Evolutionary conservation across 2,797 vertebrate genomes (phyloP), one percentile per base, ranked within the genome.

Genomic region (Sebastolobus alascanus): DNA sequence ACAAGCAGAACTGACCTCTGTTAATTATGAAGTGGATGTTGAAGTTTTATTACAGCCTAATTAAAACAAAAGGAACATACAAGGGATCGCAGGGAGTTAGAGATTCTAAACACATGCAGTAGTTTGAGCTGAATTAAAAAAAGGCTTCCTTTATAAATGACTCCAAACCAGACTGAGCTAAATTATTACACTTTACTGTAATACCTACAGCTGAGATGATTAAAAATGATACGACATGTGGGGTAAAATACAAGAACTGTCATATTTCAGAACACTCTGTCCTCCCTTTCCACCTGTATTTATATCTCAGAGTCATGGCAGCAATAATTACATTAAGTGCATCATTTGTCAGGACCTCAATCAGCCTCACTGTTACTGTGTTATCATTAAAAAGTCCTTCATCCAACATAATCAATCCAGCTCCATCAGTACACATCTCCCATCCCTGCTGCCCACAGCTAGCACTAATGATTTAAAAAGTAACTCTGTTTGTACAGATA

Each of bases 371-470:
- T 13, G 29, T 29, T n/a, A 27, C 5, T 27, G 8, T 40, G 77
- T 89, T 86, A 86, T 79, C 82, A 88, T 80, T 54, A 83, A 55
- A 83, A 55, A 84, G 70, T 74, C 64, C 66, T 59, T 69, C 83
- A 80, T 61, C 75, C 68, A 78, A 72, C 65, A 60, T 73, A 64
- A 86, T 89, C 81, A 89, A 82, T 88, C 66, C 40, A 68, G 58
- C 66, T 69, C 25, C 29, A 14, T 25, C 59, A 73, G 68, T 9
- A 27, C 63, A 35, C 40, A 52, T 56, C 68, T 79, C 46, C 58
- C 35, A 22, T 22, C 83, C 33, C 68, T 59, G 11, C 64, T 14
- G 38, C 46, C 10, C 13, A 46, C 73, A 70, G 46, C 60, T 8
- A 20, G 38, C 58, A 63, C 52, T 80, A 46, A 79, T 35, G 18